Percentiles rank a stretch among this genome's conserved stretches.
phyloP scores from a whole-genome alignment of 2,888 invertebrate genomes.

The Lithodes maja region DNA sequence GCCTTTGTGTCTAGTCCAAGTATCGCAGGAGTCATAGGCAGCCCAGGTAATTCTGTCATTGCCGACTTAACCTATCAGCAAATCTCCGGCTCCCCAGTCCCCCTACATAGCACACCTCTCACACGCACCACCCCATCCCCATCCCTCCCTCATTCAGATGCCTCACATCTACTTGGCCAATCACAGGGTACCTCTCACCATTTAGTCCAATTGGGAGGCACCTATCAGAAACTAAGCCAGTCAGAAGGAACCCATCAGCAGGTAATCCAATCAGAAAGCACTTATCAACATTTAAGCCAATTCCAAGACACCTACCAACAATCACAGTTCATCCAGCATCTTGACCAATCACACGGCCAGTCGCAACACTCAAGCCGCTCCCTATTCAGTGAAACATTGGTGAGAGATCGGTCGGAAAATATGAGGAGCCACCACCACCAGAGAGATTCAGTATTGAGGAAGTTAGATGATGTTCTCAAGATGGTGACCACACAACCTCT shows the following conservation, averaged over 20 bases:
- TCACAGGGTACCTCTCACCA: neutral
- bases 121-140: neutral
- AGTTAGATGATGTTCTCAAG: constrained; percentile 52
- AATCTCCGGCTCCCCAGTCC: neutral
- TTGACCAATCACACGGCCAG: neutral
- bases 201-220: neutral
- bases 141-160: neutral
- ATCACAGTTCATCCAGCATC: too few species aligned
- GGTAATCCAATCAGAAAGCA: neutral
- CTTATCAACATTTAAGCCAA: constrained; percentile 10
- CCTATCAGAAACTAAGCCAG: constrained; percentile 9
- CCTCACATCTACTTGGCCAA: neutral
- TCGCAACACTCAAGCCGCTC: neutral
- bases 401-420: neutral
- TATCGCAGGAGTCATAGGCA: neutral
- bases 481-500: constrained; percentile 57
- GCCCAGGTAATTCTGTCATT: constrained; percentile 1
- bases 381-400: neutral
- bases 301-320: neutral
- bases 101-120: neutral
- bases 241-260: neutral
- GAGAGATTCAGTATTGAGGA: constrained; percentile 36
- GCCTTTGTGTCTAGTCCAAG: neutral
- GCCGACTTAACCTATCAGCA: neutral
- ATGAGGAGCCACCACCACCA: constrained; percentile 13